phyloP scores from a whole-genome alignment of 2,888 invertebrate species.

The Biston betularia region DNA sequence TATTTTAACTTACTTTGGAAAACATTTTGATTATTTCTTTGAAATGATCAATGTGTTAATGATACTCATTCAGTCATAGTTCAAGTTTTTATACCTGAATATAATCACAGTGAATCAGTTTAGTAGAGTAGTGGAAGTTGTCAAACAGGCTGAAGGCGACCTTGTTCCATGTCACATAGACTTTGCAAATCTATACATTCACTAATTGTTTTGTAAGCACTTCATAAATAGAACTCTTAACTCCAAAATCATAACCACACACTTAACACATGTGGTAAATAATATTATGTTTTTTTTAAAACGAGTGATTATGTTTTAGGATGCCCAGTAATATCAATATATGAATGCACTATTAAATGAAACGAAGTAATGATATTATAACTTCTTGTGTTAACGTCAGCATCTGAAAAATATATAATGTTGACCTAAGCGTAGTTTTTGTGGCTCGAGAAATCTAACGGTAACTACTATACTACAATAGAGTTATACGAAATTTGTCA shows the following conservation, averaged over 20 bases:
- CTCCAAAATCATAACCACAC: conserved; percentile 20
- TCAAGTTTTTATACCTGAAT: conserved; percentile 61
- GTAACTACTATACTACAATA: too few species aligned
- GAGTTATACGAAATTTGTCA: too few species aligned
- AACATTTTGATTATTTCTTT: conserved; percentile 58
- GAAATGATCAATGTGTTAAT: conserved; percentile 53
- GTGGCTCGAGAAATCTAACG: too few species aligned
- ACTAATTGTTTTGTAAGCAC: conserved; percentile 47
- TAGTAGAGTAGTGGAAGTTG: conserved; percentile 60
- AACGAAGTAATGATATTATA: too few species aligned
- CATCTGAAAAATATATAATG: too few species aligned
- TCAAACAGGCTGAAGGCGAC: conserved; percentile 45
- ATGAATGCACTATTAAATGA: too few species aligned
- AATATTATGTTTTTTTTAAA: too few species aligned
- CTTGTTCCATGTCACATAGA: conserved; percentile 49
- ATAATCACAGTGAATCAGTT: conserved; percentile 48
- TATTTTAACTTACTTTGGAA: conserved; percentile 59
- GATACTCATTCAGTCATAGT: conserved; percentile 50
- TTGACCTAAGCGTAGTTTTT: too few species aligned
- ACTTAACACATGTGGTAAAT: neutral
- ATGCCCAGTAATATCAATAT: too few species aligned
- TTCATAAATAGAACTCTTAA: conserved; percentile 18
- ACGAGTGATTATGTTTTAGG: too few species aligned
- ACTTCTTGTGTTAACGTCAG: too few species aligned
- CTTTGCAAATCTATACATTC: conserved; percentile 49